Evolutionary conservation across 2,888 invertebrate genomes (phyloP).

Genomic region (Cephus pygmeus): DNA sequence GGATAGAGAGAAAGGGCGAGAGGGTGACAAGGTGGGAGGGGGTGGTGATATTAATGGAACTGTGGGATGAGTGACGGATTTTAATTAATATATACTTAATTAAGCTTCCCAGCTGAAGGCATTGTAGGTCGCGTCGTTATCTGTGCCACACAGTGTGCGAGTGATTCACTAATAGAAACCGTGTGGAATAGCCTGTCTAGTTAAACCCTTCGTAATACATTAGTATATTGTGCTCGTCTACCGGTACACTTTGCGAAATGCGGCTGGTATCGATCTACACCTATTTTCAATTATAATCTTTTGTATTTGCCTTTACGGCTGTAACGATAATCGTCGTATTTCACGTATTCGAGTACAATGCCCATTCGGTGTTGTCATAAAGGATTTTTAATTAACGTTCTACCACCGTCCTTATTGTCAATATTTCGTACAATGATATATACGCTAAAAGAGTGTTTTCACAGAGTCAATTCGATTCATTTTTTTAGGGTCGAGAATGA

Average conservation of each 20-base stretch:
- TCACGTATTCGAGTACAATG: neutral
- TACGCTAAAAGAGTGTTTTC: neutral
- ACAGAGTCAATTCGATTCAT: neutral
- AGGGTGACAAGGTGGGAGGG: neutral
- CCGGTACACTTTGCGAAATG: constrained; percentile 5
- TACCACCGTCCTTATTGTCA: neutral
- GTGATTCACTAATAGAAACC: constrained; percentile 54
- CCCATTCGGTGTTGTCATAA: neutral
- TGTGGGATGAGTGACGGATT: constrained; percentile 36
- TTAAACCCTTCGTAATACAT: constrained; percentile 45
- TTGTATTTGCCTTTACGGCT: neutral
- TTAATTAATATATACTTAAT: constrained; percentile 61
- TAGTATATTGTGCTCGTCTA: constrained; percentile 39
- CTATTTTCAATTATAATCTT: neutral
- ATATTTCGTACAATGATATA: neutral
- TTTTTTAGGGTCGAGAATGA: neutral
- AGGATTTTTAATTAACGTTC: neutral
- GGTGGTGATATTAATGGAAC: constrained; percentile 4
- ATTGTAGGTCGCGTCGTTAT: constrained; percentile 41
- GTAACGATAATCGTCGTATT: neutral
- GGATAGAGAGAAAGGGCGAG: neutral
- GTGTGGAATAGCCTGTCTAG: constrained; percentile 43
- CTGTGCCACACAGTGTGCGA: constrained; percentile 43
- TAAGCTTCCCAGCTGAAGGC: constrained; percentile 50
- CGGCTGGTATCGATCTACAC: neutral